phyloP scores from a whole-genome alignment of 2,888 invertebrate genomes.

The Caenorhabditis uteleia region DNA sequence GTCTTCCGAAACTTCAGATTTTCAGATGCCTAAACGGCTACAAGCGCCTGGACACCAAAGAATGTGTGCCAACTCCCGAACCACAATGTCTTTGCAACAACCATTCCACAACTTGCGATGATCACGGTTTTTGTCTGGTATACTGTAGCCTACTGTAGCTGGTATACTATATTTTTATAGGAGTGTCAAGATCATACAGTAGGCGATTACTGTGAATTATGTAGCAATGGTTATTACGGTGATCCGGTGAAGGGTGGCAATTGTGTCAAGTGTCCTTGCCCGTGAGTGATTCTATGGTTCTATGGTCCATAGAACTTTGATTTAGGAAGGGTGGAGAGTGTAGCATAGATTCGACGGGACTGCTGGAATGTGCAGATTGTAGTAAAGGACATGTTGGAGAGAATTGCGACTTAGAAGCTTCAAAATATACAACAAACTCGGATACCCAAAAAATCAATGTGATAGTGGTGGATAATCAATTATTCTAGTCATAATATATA shows the following conservation, averaged over 20 bases:
- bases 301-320: background rate
- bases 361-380: conserved; percentile 43
- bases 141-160: background rate
- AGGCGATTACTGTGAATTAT: conserved; percentile 70
- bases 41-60: too few relatives aligned
- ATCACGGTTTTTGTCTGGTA: conserved; percentile 27
- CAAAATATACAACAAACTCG: background rate
- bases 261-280: conserved; percentile 91
- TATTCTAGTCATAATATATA: too few relatives aligned
- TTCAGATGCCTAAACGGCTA: background rate
- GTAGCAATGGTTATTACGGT: conserved; percentile 86
- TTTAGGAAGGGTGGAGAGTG: conserved; percentile 43
- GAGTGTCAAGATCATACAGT: conserved; percentile 73
- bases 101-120: conserved; percentile 34
- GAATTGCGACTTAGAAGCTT: conserved; percentile 25
- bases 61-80: conserved; percentile 1
- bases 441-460: too few relatives aligned
- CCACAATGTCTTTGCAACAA: conserved; percentile 38
- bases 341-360: conserved; percentile 14
- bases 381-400: conserved; percentile 40
- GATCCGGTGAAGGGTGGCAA: conserved; percentile 87
- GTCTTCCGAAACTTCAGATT: too few relatives aligned
- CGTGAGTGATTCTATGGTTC: conserved; percentile 74
- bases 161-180: conserved; percentile 37
- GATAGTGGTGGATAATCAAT: too few relatives aligned